These are phyloP conservation scores for Diarsia rubi DNA, from an alignment of 2,888 invertebrate species.

Conservation along the genomic window DNA sequence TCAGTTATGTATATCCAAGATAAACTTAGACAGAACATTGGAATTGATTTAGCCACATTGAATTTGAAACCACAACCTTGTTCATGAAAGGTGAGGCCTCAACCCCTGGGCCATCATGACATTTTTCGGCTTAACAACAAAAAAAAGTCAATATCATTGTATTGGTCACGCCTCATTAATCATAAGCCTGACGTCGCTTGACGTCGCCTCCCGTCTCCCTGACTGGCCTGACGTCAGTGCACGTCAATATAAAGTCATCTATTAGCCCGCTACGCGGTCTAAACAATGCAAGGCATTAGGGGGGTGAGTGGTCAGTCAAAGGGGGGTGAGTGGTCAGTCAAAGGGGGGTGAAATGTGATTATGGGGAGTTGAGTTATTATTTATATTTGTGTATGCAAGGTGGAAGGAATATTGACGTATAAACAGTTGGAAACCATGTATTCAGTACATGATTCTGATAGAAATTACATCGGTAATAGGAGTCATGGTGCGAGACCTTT, in stretches of 20 bases:
- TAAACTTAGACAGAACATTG: too few relatives aligned
- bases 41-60: too few relatives aligned
- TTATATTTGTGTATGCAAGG: slow-evolving; percentile 18
- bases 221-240: slow-evolving; percentile 35
- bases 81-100: too few relatives aligned
- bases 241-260: slow-evolving; percentile 53
- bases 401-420: background rate
- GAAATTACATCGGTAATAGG: too few relatives aligned
- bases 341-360: background rate
- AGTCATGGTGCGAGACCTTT: too few relatives aligned
- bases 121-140: slow-evolving; percentile 1
- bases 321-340: slow-evolving; percentile 41
- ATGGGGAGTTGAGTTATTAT: slow-evolving; percentile 29
- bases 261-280: slow-evolving; percentile 39
- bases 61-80: too few relatives aligned
- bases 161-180: slow-evolving; percentile 45
- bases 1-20: too few relatives aligned
- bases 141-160: slow-evolving; percentile 35
- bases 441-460: background rate
- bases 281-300: slow-evolving; percentile 55
- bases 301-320: slow-evolving; percentile 39
- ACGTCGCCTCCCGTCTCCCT: background rate
- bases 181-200: slow-evolving; percentile 37
- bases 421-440: background rate
- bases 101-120: too few relatives aligned